Conservation (phyloP, 2,888 invertebrate species). For the Pyrochroa serraticornis region DNA sequence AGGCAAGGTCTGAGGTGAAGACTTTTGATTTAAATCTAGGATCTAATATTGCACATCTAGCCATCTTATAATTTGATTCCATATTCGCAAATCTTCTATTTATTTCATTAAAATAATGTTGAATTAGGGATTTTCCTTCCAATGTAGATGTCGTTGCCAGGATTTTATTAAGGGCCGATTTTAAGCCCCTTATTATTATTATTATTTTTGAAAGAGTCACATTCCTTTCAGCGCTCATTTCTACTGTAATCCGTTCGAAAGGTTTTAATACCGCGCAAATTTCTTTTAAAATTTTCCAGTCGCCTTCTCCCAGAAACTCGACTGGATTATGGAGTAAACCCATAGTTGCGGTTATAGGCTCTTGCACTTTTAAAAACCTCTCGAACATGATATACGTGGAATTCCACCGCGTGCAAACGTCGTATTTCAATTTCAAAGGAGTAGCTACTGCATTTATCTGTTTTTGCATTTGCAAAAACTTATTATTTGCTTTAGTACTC, state of each 20-base stretch:
- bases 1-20: no score
- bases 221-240: conserved; percentile 35
- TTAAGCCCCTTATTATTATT: conserved; percentile 13
- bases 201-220: conserved; percentile 35
- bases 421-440: conserved; percentile 31
- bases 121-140: no score
- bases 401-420: conserved; percentile 35
- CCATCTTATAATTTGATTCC: no score
- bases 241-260: conserved; percentile 30
- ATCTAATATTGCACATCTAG: no score
- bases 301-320: conserved; percentile 26
- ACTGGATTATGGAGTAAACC: conserved; percentile 36
- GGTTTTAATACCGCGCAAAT: conserved; percentile 28
- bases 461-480: conserved; percentile 20
- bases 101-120: no score
- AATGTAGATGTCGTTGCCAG: no score
- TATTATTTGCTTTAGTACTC: conserved; percentile 19
- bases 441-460: conserved; percentile 20
- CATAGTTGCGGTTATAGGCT: conserved; percentile 33
- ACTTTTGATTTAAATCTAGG: no score
- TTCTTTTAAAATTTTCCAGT: conserved; percentile 30
- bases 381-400: conserved; percentile 34
- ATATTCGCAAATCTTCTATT: no score
- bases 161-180: conserved; percentile 13
- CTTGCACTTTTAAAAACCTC: conserved; percentile 25